These are phyloP conservation scores for Mimachlamys varia DNA, from an alignment of 2,888 invertebrate genomes.

Conservation along the genomic window DNA sequence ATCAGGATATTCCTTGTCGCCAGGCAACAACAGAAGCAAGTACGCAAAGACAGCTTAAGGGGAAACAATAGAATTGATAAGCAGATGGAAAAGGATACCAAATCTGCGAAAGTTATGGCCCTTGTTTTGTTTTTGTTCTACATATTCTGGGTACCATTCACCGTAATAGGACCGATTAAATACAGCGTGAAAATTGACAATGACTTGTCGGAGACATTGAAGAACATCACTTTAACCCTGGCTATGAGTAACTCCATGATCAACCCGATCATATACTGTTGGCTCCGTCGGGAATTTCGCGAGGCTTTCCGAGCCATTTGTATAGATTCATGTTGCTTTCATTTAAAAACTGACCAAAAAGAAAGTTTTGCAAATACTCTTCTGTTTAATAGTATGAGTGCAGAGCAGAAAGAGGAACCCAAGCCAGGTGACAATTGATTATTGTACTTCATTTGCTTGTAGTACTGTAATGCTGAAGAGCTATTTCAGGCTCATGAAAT, in stretches of 20 bases:
- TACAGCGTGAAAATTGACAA: slow-evolving; percentile 50
- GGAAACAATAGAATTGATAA: not conserved
- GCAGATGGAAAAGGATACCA: slow-evolving; percentile 47
- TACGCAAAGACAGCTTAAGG: not conserved
- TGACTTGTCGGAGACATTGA: slow-evolving; percentile 46
- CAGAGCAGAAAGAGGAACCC: not conserved
- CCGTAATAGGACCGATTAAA: slow-evolving; percentile 47
- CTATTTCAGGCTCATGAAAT: too few relatives aligned
- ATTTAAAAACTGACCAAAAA: not conserved
- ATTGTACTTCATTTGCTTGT: too few relatives aligned
- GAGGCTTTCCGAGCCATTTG: slow-evolving; percentile 41
- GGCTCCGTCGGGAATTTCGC: slow-evolving; percentile 52
- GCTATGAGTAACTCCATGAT: slow-evolving; percentile 55
- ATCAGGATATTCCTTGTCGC: slow-evolving; percentile 56
- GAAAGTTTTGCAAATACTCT: not conserved
- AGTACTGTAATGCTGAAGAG: too few relatives aligned
- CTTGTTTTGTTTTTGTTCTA: slow-evolving; percentile 53
- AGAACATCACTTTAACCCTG: slow-evolving; percentile 50
- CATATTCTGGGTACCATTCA: slow-evolving; percentile 56
- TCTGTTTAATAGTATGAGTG: not conserved
- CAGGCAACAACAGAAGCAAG: slow-evolving; percentile 36
- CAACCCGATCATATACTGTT: slow-evolving; percentile 56
- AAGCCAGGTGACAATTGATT: not conserved
- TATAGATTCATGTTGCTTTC: not conserved
- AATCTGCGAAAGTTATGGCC: slow-evolving; percentile 55